phyloP scores from a whole-genome alignment of 1,140 invertebrate genomes.

The Drosophila setifemur region DNA sequence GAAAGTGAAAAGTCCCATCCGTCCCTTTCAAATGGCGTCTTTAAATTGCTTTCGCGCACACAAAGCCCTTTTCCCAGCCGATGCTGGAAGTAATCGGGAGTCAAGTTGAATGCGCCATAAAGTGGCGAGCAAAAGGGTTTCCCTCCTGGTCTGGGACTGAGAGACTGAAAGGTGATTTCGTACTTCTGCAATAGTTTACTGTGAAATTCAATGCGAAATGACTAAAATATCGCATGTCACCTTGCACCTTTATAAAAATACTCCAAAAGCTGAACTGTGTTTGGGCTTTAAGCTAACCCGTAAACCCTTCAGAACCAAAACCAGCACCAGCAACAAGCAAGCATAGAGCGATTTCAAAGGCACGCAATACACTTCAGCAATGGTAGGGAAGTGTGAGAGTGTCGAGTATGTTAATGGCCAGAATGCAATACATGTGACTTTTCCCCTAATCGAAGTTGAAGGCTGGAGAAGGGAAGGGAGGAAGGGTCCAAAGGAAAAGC shows the following conservation, averaged over 20 bases:
- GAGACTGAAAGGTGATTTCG: slow-evolving; percentile 2
- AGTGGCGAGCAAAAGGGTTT: slow-evolving; percentile 21
- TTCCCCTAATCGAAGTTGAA: neutral
- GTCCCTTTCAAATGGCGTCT: slow-evolving; percentile 3
- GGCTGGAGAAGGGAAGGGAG: too few species aligned
- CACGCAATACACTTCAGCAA: slow-evolving; percentile 40
- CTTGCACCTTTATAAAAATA: too few species aligned
- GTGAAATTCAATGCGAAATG: too few species aligned
- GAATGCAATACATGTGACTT: slow-evolving; percentile 67
- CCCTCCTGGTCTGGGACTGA: too few species aligned
- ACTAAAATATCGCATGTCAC: too few species aligned
- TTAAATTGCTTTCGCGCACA: slow-evolving; percentile 28
- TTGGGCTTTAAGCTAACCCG: slow-evolving; percentile 42
- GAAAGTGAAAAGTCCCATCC: slow-evolving; percentile 58
- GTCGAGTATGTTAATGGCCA: slow-evolving; percentile 67
- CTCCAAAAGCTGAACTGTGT: slow-evolving; percentile 53
- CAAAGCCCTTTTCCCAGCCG: slow-evolving; percentile 15
- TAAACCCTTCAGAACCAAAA: slow-evolving; percentile 12
- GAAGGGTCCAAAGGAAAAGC: too few species aligned
- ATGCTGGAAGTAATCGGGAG: slow-evolving; percentile 54
- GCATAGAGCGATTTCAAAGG: slow-evolving; percentile 48
- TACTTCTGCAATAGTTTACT: neutral
- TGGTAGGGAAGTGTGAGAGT: slow-evolving; percentile 40
- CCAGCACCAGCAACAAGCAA: slow-evolving; percentile 34
- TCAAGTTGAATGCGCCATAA: slow-evolving; percentile 49